Evolutionary conservation across 2,113 vertebrate species (phyloP).

Genomic region (Ciconia boyciana): DNA sequence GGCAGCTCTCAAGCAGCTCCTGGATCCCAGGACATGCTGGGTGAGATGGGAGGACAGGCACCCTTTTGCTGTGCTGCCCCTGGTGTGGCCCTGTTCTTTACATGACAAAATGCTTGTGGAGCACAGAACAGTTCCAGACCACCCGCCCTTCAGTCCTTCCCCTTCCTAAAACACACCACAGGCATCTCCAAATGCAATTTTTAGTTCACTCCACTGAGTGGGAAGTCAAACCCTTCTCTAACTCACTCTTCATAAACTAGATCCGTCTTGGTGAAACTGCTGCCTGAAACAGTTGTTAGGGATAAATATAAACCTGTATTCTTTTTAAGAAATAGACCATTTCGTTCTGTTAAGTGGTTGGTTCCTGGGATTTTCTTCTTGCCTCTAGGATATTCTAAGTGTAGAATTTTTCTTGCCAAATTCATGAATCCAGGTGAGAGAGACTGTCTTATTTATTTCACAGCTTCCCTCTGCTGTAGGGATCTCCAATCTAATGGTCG

Average conservation of each 20-base stretch:
- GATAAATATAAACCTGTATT: background rate
- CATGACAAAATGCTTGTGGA: background rate
- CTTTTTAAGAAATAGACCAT: background rate
- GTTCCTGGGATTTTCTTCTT: slow-evolving; percentile 16
- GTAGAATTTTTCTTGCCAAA: slow-evolving; percentile 36
- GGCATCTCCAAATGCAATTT: background rate
- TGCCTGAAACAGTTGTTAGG: background rate
- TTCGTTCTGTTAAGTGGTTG: background rate
- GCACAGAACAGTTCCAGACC: background rate
- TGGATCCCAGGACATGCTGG: background rate
- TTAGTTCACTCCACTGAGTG: background rate
- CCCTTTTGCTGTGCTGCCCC: background rate
- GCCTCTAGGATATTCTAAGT: slow-evolving; percentile 2
- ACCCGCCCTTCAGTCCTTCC: background rate
- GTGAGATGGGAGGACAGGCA: background rate
- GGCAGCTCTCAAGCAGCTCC: background rate
- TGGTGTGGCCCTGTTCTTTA: background rate
- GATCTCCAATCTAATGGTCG: background rate
- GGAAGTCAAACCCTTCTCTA: background rate
- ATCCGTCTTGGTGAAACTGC: background rate
- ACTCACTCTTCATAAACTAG: background rate
- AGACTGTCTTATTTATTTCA: background rate
- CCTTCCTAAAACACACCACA: background rate
- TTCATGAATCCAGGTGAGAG: background rate
- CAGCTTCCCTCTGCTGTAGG: background rate